Evolutionary conservation across 1,140 invertebrate genomes (phyloP), one percentile per base, ranked within the genome.

Genomic region (Parasteatoda tepidariorum): DNA sequence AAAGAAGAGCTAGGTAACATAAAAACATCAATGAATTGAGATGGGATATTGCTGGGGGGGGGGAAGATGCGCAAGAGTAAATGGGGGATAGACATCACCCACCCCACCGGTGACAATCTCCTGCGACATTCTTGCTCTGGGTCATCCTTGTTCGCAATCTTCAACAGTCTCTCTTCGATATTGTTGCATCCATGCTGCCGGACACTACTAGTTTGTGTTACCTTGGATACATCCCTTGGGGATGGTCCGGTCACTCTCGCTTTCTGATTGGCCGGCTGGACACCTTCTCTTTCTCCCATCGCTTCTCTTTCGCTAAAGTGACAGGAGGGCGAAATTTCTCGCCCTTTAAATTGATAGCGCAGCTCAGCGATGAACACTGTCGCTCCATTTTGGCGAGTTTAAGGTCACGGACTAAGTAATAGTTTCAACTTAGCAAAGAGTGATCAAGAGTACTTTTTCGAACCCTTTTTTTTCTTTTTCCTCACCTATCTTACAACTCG

Each of bases 151-250:
- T 22, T 78, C 18, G 66, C 78, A 82, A 82, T 82, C 67, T 71
- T 82, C 67, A 71, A 82, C 75, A 78, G 74, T 31, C 55, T 48
- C n/a, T 48, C 38, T 71, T 24, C 75, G 66, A 71, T 82, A 82
- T 82, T 82, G 78, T 82, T 82, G 78, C 78, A 67, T 78, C 71
- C 61, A 48, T 73, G 4, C 38, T 61, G 74, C 62, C 34, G 41
- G 76, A 64, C 34, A 64, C 74, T 34, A 26, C 18, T 13, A 22
- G 30, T 41, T 62, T 38, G 28, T 70, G 78, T 82, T 82, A 82
- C 78, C 78, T 82, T 82, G 67, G 78, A 82, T 82, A 82, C 78
- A 71, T 82, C 78, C 78, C 78, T 71, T 30, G 78, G 67, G 78
- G 78, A 82, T 48, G 78, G 66, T 71, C 78, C 78, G 78, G 78